Percentiles rank a stretch among this genome's conserved stretches.
phyloP scores from a whole-genome alignment of 2,888 invertebrate species.

The Drosophila quinaria region DNA sequence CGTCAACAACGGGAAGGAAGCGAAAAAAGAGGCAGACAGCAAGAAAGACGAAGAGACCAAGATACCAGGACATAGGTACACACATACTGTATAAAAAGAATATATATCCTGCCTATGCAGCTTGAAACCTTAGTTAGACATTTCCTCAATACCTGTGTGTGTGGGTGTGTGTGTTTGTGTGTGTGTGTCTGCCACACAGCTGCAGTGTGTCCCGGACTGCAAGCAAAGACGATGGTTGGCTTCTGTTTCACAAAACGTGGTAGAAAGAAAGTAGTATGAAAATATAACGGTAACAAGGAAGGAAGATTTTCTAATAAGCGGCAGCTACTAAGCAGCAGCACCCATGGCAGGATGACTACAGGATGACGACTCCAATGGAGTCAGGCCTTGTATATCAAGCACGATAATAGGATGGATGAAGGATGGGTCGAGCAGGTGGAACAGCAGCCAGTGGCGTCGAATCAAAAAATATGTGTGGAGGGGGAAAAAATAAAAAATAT shows the following conservation, averaged over 20 bases:
- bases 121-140: slow-evolving; percentile 18
- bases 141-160: slow-evolving; percentile 2
- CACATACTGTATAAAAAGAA: slow-evolving; percentile 11
- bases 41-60: slow-evolving; percentile 7
- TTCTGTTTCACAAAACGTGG: slow-evolving; percentile 19
- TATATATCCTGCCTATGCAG: slow-evolving; percentile 34
- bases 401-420: slow-evolving; percentile 58
- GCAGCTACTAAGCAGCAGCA: slow-evolving; percentile 49
- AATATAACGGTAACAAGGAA: slow-evolving; percentile 28
- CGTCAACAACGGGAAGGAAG: slow-evolving; percentile 62
- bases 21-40: not conserved
- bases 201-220: slow-evolving; percentile 41
- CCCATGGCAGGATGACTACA: slow-evolving; percentile 64
- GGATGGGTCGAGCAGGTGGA: not conserved
- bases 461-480: not conserved
- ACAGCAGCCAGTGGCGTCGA: slow-evolving; percentile 31
- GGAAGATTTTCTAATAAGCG: slow-evolving; percentile 56
- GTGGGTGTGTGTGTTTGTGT: slow-evolving; percentile 1
- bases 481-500: no score
- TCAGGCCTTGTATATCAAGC: slow-evolving; percentile 59
- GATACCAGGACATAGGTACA: slow-evolving; percentile 12
- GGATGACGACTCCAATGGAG: slow-evolving; percentile 68
- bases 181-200: not conserved
- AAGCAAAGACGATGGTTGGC: slow-evolving; percentile 14
- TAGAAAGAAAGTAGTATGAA: slow-evolving; percentile 14